These are phyloP conservation scores for Spisula solida DNA, from an alignment of 2,888 invertebrate genomes.

Conservation along the genomic window DNA sequence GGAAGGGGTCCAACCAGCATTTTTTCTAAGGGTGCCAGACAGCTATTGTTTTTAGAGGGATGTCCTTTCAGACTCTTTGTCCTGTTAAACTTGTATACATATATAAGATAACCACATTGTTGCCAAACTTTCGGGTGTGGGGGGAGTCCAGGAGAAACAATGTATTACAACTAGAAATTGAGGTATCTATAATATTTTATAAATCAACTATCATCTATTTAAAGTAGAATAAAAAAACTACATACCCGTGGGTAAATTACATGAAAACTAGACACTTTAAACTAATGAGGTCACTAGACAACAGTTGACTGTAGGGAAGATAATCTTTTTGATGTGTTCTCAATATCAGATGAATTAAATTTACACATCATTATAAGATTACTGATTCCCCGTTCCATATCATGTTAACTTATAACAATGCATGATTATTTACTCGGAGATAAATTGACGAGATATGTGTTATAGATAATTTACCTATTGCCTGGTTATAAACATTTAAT, in stretches of 20 bases:
- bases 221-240: background rate
- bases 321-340: constrained; percentile 11
- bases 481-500: constrained; percentile 23
- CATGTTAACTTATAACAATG: constrained; percentile 9
- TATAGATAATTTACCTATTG: constrained; percentile 5
- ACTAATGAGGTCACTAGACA: background rate
- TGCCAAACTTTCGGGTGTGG: too few relatives aligned
- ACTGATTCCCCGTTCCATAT: background rate
- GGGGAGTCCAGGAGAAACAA: too few relatives aligned
- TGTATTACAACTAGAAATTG: too few relatives aligned
- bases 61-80: too few relatives aligned
- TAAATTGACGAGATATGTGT: background rate
- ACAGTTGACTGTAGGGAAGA: background rate
- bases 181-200: too few relatives aligned
- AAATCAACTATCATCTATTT: background rate
- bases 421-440: background rate
- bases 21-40: too few relatives aligned
- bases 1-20: too few relatives aligned
- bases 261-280: background rate
- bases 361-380: background rate
- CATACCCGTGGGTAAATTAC: background rate
- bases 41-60: too few relatives aligned
- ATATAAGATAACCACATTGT: too few relatives aligned
- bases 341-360: constrained; percentile 8
- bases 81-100: too few relatives aligned